A percentile compares a stretch with the other conserved stretches of the same genome.
Conservation (phyloP, 2,888 invertebrate species). For the Heterodera filipjevi region DNA sequence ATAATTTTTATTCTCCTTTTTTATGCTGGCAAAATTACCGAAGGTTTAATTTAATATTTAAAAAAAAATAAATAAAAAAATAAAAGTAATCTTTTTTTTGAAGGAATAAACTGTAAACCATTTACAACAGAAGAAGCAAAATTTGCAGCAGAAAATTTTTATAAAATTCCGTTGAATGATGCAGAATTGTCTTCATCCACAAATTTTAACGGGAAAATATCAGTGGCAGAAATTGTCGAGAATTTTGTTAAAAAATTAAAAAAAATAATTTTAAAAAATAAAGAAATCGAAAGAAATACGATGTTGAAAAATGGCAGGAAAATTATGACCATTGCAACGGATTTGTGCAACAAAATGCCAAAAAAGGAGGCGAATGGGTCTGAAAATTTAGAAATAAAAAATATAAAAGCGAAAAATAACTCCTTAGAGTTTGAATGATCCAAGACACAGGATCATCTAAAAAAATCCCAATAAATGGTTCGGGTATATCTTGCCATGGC, state of each 20-base stretch:
- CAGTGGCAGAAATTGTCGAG: neutral
- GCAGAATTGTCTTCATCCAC: neutral
- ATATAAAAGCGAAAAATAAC: no score
- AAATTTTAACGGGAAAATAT: neutral
- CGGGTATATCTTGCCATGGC: no score
- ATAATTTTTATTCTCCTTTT: neutral
- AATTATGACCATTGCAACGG: neutral
- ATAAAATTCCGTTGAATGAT: neutral
- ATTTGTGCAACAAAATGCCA: conserved; percentile 6
- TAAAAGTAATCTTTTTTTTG: neutral
- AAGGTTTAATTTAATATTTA: neutral
- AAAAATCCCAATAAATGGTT: no score
- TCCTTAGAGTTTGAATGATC: no score
- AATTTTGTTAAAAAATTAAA: neutral
- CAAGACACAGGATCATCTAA: no score
- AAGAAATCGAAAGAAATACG: neutral
- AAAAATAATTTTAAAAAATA: neutral
- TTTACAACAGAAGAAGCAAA: neutral
- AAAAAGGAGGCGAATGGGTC: neutral
- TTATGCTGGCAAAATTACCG: neutral
- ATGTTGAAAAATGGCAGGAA: neutral
- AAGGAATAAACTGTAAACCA: neutral
- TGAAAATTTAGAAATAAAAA: neutral
- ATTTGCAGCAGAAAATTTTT: conserved; percentile 2
- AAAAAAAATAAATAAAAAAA: neutral